Evolutionary conservation across 2,113 vertebrate species (phyloP).

Genomic region (Dromiciops gliroides): DNA sequence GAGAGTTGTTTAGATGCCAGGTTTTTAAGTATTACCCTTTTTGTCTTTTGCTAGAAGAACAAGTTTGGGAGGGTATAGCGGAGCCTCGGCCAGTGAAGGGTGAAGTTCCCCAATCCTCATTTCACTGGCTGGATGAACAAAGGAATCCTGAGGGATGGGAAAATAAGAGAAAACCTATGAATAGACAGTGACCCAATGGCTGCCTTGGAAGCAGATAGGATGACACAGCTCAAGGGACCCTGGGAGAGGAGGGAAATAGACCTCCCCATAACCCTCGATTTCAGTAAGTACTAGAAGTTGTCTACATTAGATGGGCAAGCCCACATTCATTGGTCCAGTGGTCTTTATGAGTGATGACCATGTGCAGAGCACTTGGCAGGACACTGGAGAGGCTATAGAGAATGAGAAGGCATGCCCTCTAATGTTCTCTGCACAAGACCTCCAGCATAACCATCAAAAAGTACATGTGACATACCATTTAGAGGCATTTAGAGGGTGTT

Average conservation of each 20-base stretch:
- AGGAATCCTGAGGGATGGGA: slow-evolving; percentile 91
- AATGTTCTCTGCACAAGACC: background rate
- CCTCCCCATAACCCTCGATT: background rate
- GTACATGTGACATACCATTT: background rate
- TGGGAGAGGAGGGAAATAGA: background rate
- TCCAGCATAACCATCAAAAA: background rate
- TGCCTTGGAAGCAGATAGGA: slow-evolving; percentile 65
- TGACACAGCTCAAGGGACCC: slow-evolving; percentile 30
- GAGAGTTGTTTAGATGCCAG: slow-evolving; percentile 41
- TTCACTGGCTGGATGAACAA: slow-evolving; percentile 96
- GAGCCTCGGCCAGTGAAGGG: slow-evolving; percentile 95
- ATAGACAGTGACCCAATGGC: slow-evolving; percentile 72
- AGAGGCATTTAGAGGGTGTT: background rate
- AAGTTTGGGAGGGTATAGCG: slow-evolving; percentile 98
- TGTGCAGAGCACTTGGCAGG: slow-evolving; percentile 63
- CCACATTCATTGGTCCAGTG: slow-evolving; percentile 24
- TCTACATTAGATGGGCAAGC: slow-evolving; percentile 29
- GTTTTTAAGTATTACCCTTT: slow-evolving; percentile 90
- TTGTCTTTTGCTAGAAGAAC: slow-evolving; percentile 98
- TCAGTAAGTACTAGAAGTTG: slow-evolving; percentile 27
- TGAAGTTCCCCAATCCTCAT: slow-evolving; percentile 99
- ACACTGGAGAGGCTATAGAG: slow-evolving; percentile 58
- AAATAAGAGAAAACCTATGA: slow-evolving; percentile 78
- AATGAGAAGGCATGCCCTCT: slow-evolving; percentile 56
- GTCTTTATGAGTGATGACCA: slow-evolving; percentile 19